phyloP scores from a whole-genome alignment of 2,888 invertebrate species.

The Rhamphomyia laevipes region DNA sequence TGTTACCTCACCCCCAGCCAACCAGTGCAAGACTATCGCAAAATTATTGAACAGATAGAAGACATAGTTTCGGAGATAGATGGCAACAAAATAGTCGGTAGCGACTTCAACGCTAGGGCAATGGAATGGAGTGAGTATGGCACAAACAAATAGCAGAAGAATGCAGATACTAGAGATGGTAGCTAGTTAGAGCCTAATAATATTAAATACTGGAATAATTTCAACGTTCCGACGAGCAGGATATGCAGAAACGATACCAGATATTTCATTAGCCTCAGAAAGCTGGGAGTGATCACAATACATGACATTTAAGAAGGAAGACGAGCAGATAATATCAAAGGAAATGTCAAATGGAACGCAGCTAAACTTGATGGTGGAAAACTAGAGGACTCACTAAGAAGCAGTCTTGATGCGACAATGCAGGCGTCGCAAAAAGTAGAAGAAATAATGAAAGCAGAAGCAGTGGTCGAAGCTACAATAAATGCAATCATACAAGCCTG shows the following conservation, averaged over 20 bases:
- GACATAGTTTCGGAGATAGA: neutral
- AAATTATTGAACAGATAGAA: neutral
- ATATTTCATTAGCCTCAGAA: neutral
- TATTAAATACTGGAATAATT: neutral
- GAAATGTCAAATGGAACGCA: no score
- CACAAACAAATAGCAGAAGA: slow-evolving; percentile 2
- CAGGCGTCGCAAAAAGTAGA: no score
- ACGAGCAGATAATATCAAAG: no score
- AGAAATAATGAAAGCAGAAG: no score
- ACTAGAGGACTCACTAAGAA: no score
- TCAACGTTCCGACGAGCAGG: neutral
- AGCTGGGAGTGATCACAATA: neutral
- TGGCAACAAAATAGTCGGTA: neutral
- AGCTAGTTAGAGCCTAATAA: neutral
- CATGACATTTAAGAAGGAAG: no score
- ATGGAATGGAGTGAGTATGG: slow-evolving; percentile 2
- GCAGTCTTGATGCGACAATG: no score
- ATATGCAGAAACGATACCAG: neutral
- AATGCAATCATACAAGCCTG: no score
- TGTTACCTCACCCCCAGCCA: neutral
- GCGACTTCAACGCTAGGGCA: slow-evolving; percentile 8
- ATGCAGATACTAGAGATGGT: neutral
- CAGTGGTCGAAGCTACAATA: no score
- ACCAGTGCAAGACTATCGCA: neutral
- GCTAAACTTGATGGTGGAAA: no score